These are phyloP conservation scores for Choloepus didactylus DNA, from an alignment of 2,797 vertebrate species.

Conservation along the genomic window DNA sequence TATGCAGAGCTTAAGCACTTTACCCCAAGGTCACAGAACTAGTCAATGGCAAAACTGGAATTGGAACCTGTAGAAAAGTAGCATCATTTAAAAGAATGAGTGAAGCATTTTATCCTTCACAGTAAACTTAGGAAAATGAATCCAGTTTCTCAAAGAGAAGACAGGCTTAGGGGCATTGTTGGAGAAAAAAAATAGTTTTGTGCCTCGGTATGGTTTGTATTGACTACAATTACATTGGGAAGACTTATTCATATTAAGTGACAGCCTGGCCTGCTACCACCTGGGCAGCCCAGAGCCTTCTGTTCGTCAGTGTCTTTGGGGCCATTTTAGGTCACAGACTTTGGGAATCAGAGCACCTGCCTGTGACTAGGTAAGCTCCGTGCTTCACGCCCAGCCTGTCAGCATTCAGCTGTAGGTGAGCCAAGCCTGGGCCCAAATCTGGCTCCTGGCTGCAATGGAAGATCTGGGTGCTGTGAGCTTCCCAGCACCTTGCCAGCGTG, in stretches of 20 bases:
- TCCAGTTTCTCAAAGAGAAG: not conserved
- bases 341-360: not conserved
- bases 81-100: not conserved
- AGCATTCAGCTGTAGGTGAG: not conserved
- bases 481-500: not conserved
- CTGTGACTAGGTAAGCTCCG: too few species aligned
- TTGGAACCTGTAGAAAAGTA: not conserved
- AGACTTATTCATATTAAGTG: not conserved
- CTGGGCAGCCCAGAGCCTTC: not conserved
- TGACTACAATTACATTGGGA: not conserved
- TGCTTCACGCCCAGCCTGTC: not conserved
- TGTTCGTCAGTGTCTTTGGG: not conserved
- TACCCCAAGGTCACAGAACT: not conserved
- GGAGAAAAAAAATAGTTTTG: not conserved
- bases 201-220: not conserved
- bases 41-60: not conserved
- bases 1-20: not conserved
- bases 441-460: not conserved
- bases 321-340: not conserved
- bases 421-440: not conserved
- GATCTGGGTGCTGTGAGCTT: not conserved
- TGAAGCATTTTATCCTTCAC: not conserved
- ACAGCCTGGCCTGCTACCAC: not conserved
- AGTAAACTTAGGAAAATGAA: fast-evolving
- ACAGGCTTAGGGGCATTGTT: fast-evolving